Conservation (phyloP, 2,888 invertebrate species). For the Nesidiocoris tenuis region DNA sequence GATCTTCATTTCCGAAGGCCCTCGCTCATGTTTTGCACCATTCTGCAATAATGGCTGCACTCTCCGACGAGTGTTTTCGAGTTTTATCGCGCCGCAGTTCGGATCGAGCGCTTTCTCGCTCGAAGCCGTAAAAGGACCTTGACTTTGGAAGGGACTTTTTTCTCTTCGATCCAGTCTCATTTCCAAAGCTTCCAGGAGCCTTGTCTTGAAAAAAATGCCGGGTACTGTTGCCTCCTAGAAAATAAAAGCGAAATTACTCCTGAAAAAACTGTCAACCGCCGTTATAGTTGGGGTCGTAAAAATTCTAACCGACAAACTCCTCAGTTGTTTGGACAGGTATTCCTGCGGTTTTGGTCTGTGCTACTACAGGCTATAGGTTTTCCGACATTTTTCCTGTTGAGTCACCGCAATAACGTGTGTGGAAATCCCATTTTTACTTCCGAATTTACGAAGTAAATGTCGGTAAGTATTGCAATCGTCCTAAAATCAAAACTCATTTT, state of each 20-base stretch:
- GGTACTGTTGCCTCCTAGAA: neutral
- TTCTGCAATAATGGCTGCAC: neutral
- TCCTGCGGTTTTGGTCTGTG: neutral
- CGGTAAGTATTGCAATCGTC: too few relatives aligned
- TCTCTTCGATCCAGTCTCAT: too few relatives aligned
- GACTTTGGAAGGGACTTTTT: too few relatives aligned
- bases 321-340: neutral
- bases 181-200: neutral
- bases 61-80: neutral
- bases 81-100: neutral
- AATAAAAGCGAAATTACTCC: neutral
- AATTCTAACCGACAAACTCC: neutral
- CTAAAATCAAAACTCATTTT: too few relatives aligned
- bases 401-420: too few relatives aligned
- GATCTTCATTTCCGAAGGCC: neutral
- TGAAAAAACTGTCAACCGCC: neutral
- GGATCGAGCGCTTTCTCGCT: neutral
- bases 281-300: neutral
- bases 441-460: too few relatives aligned
- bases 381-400: too few relatives aligned
- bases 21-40: neutral
- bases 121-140: neutral
- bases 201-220: neutral
- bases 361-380: too few relatives aligned
- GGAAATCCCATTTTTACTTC: too few relatives aligned